These are phyloP conservation scores for Callipepla squamata DNA, from an alignment of 2,113 vertebrate genomes.

Conservation along the genomic window DNA sequence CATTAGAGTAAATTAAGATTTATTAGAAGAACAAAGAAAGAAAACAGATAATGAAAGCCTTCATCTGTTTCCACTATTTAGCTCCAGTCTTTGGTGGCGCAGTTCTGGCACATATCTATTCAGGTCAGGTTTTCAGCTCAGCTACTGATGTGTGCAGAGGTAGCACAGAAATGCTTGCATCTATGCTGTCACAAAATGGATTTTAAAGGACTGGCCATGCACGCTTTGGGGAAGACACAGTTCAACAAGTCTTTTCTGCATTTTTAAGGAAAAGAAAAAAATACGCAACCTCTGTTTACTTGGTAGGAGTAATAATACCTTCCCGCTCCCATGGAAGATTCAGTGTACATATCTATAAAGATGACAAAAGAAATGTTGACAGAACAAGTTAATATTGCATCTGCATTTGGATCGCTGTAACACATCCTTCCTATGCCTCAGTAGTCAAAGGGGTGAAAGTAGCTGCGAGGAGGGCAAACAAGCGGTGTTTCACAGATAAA, in stretches of 20 bases:
- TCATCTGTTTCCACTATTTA: not conserved
- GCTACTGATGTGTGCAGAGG: not conserved
- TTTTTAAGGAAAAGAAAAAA: not conserved
- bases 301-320: not conserved
- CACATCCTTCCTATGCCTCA: not conserved
- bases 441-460: not conserved
- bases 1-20: not conserved
- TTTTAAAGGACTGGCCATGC: not conserved
- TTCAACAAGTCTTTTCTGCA: not conserved
- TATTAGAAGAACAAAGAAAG: constrained; percentile 22
- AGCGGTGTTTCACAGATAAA: not conserved
- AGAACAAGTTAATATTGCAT: not conserved
- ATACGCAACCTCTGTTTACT: not conserved
- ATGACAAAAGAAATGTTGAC: not conserved
- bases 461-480: not conserved
- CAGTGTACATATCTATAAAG: not conserved
- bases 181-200: not conserved
- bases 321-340: not conserved
- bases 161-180: not conserved
- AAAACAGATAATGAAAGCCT: not conserved
- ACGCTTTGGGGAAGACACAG: not conserved
- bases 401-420: not conserved
- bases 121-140: not conserved
- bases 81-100: not conserved
- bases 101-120: not conserved